Evolutionary conservation across 2,113 vertebrate genomes (phyloP), one percentile per base, ranked within the genome.

Genomic region (Manacus vitellinus): DNA sequence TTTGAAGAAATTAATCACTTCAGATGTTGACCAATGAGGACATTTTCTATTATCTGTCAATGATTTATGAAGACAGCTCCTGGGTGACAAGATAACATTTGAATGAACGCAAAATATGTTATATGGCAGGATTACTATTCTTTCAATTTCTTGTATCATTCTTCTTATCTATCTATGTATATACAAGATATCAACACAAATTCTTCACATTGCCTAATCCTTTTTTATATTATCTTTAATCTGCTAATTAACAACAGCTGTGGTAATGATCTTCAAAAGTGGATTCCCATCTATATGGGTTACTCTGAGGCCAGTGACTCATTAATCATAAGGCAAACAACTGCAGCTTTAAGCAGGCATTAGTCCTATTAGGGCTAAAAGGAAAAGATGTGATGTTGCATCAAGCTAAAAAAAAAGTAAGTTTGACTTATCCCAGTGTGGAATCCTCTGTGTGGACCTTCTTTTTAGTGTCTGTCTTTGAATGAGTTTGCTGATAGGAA

Each of bases 1-100:
- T 51, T n/a, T 94, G 62, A 94, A 90, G 54, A 90, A 95, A 71
- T 94, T 70, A 88, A 84, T 77, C 58, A 52, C 58, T 78, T 95
- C 74, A 83, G 13, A 39, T 90, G 81, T 72, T 93, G 82, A 88
- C 49, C 90, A 51, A 37, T 77, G 46, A 95, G 75, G n/a, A 85
- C 62, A 39, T 85, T 96, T 81, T 12, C 39, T 72, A 76, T 94
- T 41, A 75, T 51, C 27, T 91, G 24, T 88, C 55, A 59, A 20
- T 85, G 79, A 89, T 44, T 93, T 78, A 85, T 84, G n/a, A 89
- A 81, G 66, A 71, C 47, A 92, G 37, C 4, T 79, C 17, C 41
- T 59, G 13, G 47, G 17, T 77, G 68, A 77, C 52, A 72, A 82
- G 43, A 84, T 66, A 80, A 56, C 7, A 30, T 90, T 52, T 59